Evolutionary conservation across 2,888 invertebrate species (phyloP), one percentile per base, ranked within the genome.

Genomic region (Petrolisthes cinctipes): DNA sequence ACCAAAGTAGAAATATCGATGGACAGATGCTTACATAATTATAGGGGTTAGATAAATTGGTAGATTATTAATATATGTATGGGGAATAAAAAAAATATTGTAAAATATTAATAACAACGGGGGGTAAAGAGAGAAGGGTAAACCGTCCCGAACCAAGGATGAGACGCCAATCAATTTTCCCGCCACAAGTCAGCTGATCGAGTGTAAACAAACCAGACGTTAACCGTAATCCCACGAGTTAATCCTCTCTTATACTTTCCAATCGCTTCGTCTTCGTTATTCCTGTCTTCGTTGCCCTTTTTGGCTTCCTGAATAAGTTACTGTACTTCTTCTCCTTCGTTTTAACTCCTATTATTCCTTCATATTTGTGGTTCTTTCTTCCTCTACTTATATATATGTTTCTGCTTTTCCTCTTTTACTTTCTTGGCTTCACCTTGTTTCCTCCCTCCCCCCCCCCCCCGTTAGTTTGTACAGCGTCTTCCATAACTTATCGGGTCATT

Each of bases 141-240:
- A 9, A 9, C 51, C 76, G 23, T 76, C 5, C 17, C 61, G 9
- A 51, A 1, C 5, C 9, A 17, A 11, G 4, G 51, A 51, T 53
- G 9, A 53, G 51, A 76, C 53, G 51, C 53, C 53, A 76, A 76
- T 76, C 76, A 37, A 51, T 76, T 76, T 51, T 51, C 53, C 76
- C 76, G 37, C 76, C 53, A 53, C 53, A 51, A 7, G 51, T 53
- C 53, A 76, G 37, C 53, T 37, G 76, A 53, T 53, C 76, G 51
- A 37, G 51, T 51, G 53, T 76, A 53, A 51, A 51, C 53, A 51
- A 76, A 76, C 71, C 6, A 6, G 53, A 73, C 23, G 23, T 73
- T 20, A 20, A 17, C 73, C 73, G 17, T 73, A 73, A 73, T 7
- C 73, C 66, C 20, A 7, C 73, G 23, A 73, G 17, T 73, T 73